Base-by-base conservation (phyloP, 2,113 vertebrate species). In the Cavia porcellus region DNA sequence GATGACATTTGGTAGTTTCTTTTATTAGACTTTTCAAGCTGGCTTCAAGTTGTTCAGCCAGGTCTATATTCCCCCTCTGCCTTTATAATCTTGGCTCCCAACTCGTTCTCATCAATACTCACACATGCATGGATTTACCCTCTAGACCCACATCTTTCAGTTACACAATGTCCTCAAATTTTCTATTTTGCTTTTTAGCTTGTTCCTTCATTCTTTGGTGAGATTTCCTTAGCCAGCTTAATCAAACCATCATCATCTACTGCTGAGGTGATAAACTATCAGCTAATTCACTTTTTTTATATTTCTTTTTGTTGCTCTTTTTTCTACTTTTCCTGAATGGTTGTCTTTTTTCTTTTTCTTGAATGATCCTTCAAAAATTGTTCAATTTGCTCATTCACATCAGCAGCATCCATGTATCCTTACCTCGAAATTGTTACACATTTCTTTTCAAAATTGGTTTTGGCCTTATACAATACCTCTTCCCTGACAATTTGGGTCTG, bases 191-290 rank as follows among this genome's bases (percentile, higher is more conserved):
- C 97, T 99, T 99, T 92, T 99, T 99, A 55, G 99, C 99, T 98
- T 99, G 99, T 97, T 99, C 99, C 97, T 99, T 99, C 99, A 99
- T 99, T 97, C 99, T 99, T 98, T 99, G 99, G 95, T 99, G 99
- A 32, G 98, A 99, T 97, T 99, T 99, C 97, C 82, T 99, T 91
- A 99, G 98, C 99, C 99, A 99, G 96, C 99, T 98, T 98, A 99
- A 98, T 86, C n/a, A n/a, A n/a, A n/a, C 99, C 99, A 68, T 99
- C 99, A 94, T 99, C 99, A 98, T 99, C 99, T 91, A 99, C 98
- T 13, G 98, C 97, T 24, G 98, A 96, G 96, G 98, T 3, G 99
- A 98, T 90, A 99, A 99, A 96, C 98, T 99, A 93, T 98, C 98
- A 89, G 96, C 84, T 11, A 98, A 98, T 72, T 99, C 98, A 45